Conservation (phyloP, 2,113 vertebrate species). For the human region DNA sequence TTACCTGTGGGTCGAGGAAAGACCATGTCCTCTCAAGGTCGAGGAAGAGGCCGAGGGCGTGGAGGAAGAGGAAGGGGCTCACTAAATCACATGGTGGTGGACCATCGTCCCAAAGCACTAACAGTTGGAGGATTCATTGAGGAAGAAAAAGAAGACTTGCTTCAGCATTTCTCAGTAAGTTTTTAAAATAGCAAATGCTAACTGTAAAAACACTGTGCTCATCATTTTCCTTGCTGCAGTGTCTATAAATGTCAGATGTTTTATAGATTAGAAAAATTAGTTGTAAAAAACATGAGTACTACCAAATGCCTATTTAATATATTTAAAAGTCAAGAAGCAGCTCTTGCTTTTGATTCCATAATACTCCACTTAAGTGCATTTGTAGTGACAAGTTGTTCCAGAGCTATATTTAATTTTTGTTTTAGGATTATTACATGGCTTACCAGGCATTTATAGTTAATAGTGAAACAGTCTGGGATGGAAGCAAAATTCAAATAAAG, state of each 20-base stretch:
- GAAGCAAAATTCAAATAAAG: slow-evolving; percentile 33
- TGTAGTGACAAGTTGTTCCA: slow-evolving; percentile 14
- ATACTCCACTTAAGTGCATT: slow-evolving; percentile 42
- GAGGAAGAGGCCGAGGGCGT: slow-evolving; percentile 91
- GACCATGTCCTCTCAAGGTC: slow-evolving; percentile 73
- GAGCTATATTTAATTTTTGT: slow-evolving; percentile 44
- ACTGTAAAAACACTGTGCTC: slow-evolving; percentile 24
- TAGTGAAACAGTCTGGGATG: slow-evolving; percentile 25
- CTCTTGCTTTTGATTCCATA: slow-evolving; percentile 3
- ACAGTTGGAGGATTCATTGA: slow-evolving; percentile 91
- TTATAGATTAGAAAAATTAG: slow-evolving; percentile 47
- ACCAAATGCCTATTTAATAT: slow-evolving; percentile 40
- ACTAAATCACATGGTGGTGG: slow-evolving; percentile 96
- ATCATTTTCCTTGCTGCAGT: slow-evolving; percentile 42
- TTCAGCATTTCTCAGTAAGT: slow-evolving; percentile 97
- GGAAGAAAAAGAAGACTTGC: slow-evolving; percentile 96
- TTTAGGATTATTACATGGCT: slow-evolving; percentile 30
- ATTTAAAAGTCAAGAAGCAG: slow-evolving; percentile 46
- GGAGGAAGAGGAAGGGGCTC: slow-evolving; percentile 88
- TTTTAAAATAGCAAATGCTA: neutral
- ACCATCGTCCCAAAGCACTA: slow-evolving; percentile 95
- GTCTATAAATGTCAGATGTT: slow-evolving; percentile 37
- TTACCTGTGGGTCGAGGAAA: slow-evolving; percentile 92
- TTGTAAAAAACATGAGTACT: slow-evolving; percentile 34
- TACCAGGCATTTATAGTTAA: neutral